A percentile compares a stretch with the other conserved stretches of the same genome.
Conservation (phyloP, 2,113 vertebrate species). For the Rhineura floridana region DNA sequence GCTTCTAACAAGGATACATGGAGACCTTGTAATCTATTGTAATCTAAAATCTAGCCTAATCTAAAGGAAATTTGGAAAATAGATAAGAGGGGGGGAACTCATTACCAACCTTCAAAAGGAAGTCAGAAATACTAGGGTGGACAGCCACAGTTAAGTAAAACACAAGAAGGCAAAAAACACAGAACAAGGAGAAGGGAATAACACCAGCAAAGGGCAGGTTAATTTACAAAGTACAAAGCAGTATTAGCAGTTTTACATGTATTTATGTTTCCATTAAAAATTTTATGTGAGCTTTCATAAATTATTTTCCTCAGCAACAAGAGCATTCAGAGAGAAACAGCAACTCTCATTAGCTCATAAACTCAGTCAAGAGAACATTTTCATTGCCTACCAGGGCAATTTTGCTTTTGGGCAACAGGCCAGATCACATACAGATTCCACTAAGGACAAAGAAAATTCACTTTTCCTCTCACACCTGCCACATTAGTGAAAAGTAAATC, state of each 20-base stretch:
- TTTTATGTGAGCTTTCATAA: slow-evolving; percentile 47
- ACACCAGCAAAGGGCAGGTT: background rate
- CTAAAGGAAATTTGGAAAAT: background rate
- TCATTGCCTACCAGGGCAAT: slow-evolving; percentile 45
- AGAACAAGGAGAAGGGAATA: background rate
- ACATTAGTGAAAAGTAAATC: slow-evolving; percentile 1
- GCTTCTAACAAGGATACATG: background rate
- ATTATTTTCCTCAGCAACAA: slow-evolving; percentile 52
- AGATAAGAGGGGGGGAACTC: background rate
- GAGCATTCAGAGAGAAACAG: slow-evolving; percentile 49
- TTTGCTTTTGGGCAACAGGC: slow-evolving; percentile 52
- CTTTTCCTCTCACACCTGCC: slow-evolving; percentile 32
- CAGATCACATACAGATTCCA: slow-evolving; percentile 40
- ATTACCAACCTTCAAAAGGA: background rate
- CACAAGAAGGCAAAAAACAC: background rate
- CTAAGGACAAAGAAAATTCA: slow-evolving; percentile 26
- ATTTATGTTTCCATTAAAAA: slow-evolving; percentile 53
- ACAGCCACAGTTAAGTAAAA: background rate
- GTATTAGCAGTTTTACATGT: slow-evolving; percentile 48
- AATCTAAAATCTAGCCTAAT: background rate
- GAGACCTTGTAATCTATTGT: background rate
- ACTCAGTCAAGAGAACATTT: slow-evolving; percentile 54
- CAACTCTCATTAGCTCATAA: slow-evolving; percentile 54
- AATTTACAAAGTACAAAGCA: slow-evolving; percentile 26
- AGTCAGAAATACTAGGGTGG: background rate